Conservation (phyloP, 2,113 vertebrate genomes). For the Chitala chitala region DNA sequence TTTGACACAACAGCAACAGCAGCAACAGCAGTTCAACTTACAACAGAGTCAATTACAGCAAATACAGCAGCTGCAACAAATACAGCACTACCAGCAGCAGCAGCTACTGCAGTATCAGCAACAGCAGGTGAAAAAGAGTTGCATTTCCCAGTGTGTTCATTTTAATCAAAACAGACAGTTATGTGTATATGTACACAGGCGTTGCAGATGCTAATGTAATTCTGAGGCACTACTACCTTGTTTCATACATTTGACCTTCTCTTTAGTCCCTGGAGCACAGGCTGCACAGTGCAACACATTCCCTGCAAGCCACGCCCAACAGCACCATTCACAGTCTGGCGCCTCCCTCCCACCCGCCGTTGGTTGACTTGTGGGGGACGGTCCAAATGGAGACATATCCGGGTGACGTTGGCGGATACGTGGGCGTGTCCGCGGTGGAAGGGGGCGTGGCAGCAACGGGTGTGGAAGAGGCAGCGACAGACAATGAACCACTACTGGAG, state of each 20-base stretch:
- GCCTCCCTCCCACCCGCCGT: constrained; percentile 66
- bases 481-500: constrained; percentile 78
- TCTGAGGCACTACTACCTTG: not conserved
- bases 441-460: constrained; percentile 48
- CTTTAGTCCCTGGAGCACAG: constrained; percentile 59
- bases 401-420: constrained; percentile 64
- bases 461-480: constrained; percentile 67
- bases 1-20: constrained; percentile 62
- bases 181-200: constrained; percentile 1
- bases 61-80: constrained; percentile 68
- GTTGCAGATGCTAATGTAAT: not conserved
- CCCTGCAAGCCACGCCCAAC: constrained; percentile 69
- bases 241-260: constrained; percentile 21
- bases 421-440: constrained; percentile 71
- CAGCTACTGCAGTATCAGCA: constrained; percentile 71
- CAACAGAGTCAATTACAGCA: constrained; percentile 67
- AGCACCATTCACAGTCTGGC: constrained; percentile 71
- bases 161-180: not conserved
- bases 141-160: not conserved
- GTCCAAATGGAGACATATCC: constrained; percentile 68
- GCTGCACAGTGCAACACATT: constrained; percentile 65
- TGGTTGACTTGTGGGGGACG: constrained; percentile 80
- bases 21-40: constrained; percentile 59
- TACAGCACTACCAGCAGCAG: constrained; percentile 72
- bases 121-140: constrained; percentile 54